These are phyloP conservation scores for Prietella phreatophila DNA, from an alignment of 2,113 vertebrate species.

Conservation along the genomic window DNA sequence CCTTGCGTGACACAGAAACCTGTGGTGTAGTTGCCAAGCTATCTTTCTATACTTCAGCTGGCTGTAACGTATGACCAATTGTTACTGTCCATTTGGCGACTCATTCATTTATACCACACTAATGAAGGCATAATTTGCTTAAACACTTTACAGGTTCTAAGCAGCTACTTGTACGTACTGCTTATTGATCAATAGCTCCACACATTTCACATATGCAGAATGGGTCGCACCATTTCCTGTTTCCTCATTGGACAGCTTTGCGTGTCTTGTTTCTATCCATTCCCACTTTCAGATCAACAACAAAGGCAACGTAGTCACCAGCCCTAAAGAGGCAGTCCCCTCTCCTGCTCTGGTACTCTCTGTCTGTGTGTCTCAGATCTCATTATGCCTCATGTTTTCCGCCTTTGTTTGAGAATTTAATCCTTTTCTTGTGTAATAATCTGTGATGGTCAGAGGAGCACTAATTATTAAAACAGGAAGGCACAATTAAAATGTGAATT, in stretches of 20 bases:
- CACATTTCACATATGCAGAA: slow-evolving; percentile 36
- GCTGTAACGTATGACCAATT: neutral
- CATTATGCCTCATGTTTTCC: slow-evolving; percentile 15
- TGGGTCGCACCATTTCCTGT: slow-evolving; percentile 32
- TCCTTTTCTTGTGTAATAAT: slow-evolving; percentile 10
- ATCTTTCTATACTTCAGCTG: neutral
- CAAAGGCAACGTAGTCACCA: slow-evolving; percentile 98
- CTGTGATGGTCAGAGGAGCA: neutral
- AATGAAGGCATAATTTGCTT: neutral
- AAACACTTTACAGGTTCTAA: neutral
- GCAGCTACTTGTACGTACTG: neutral
- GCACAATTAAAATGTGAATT: neutral
- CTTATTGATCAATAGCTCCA: neutral
- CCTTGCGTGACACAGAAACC: neutral
- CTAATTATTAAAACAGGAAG: neutral
- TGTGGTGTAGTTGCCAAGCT: neutral
- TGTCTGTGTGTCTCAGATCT: slow-evolving; percentile 51
- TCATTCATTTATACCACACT: neutral
- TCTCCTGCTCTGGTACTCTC: slow-evolving; percentile 94
- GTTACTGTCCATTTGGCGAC: neutral
- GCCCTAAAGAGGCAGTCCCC: slow-evolving; percentile 91
- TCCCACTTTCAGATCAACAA: slow-evolving; percentile 92
- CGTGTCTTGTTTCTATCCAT: slow-evolving; percentile 73
- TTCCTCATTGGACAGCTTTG: slow-evolving; percentile 61
- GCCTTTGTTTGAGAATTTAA: slow-evolving; percentile 2